Base-by-base conservation (phyloP, 2,797 vertebrate species). In the Nyctibius grandis region DNA sequence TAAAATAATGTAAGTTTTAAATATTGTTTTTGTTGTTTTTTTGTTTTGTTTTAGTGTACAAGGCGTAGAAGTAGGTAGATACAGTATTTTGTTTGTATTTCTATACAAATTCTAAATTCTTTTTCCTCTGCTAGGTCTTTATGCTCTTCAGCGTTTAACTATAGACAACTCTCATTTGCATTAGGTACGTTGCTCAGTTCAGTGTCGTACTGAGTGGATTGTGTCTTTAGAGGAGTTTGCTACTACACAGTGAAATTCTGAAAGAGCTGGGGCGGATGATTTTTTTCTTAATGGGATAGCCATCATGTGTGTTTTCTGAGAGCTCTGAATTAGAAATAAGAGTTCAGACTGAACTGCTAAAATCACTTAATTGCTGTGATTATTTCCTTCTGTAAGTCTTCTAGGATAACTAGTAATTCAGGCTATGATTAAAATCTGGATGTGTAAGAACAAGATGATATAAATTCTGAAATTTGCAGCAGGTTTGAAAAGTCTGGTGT, bases 401-500 rank as follows among this genome's bases (percentile, higher is more conserved):
- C 12, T 38, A 38, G 60, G 54, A 4, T 83, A 95, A 76, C 20
- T 56, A 12, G 44, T 33, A 53, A 42, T 69, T 80, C 3, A 40
- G 42, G 44, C 51, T 74, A 2, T 31, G 60, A 22, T 85, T 63
- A 33, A 73, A 73, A 65, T 20, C 22, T 76, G 26, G 31, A 7
- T 67, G 8, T 11, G 0, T 60, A 68, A 73, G 44, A 48, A 20
- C 25, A 51, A 15, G 21, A 51, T 53, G 5, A 28, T 84, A 28
- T 4, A 64, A 63, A 69, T 17, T 25, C 33, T 68, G 50, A 86
- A 38, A 44, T 65, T 19, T 45, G 21, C 47, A 51, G 53, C 47
- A 0, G 0, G 18, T 70, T 76, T 84, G 50, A 34, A n/a, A 78
- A 72, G 36, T 17, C 16, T 1, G 2, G 1, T 18, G 23, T 53